Evolutionary conservation across 2,113 vertebrate species (phyloP).

Genomic region (Cryptomyrus ogoouensis): DNA sequence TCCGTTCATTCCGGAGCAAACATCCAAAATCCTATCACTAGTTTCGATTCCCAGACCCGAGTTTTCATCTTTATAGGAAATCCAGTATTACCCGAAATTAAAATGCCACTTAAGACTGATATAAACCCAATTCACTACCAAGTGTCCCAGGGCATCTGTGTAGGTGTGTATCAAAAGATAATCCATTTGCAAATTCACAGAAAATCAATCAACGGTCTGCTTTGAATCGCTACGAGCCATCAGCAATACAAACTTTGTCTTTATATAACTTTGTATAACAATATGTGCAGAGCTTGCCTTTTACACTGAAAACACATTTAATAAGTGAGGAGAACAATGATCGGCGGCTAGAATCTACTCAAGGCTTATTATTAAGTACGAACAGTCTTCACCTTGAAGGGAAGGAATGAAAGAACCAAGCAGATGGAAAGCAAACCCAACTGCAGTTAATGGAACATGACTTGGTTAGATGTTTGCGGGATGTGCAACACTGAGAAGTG

Average conservation of each 20-base stretch:
- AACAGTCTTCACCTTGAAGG: background rate
- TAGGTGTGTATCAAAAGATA: background rate
- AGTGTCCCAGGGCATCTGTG: background rate
- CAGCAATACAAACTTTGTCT: background rate
- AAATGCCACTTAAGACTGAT: background rate
- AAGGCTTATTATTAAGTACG: background rate
- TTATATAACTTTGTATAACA: background rate
- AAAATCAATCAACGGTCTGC: background rate
- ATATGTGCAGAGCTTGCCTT: constrained; percentile 5
- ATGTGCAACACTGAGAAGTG: background rate
- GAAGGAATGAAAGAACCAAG: background rate
- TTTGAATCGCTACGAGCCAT: background rate
- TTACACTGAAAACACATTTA: background rate
- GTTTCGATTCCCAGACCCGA: background rate
- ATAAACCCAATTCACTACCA: background rate
- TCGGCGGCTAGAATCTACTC: background rate
- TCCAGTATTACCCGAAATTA: background rate
- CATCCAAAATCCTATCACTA: background rate
- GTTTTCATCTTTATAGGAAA: background rate
- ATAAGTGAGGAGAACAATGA: background rate
- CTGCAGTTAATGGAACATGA: background rate
- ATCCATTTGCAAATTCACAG: background rate
- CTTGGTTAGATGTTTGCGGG: background rate
- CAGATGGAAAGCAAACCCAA: background rate
- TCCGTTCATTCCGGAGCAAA: background rate